Conservation (phyloP, 2,797 vertebrate species). For the Hippoglossus hippoglossus region DNA sequence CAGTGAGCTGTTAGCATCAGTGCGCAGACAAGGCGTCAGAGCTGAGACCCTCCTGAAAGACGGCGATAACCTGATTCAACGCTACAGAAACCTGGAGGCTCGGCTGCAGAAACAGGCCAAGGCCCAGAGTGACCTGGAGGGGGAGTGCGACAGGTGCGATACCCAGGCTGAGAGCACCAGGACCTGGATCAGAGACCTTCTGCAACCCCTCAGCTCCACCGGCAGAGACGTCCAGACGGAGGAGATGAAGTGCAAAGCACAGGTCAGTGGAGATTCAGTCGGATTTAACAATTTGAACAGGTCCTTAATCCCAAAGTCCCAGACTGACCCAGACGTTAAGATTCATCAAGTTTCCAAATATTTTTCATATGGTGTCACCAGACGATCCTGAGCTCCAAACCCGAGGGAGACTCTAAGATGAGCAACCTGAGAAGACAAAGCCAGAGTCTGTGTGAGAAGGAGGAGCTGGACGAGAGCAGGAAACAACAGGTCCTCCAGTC, state of each 20-base stretch:
- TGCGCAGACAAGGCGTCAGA: conserved; percentile 84
- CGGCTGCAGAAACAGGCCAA: conserved; percentile 67
- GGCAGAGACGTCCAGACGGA: conserved; percentile 65
- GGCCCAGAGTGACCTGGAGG: conserved; percentile 62
- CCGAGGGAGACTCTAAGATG: conserved; percentile 84
- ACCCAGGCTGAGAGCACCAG: conserved; percentile 75
- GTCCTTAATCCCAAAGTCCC: too few relatives aligned
- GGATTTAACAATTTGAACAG: neutral
- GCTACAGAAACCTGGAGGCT: conserved; percentile 82
- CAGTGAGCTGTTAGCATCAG: conserved; percentile 78
- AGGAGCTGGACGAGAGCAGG: conserved; percentile 59
- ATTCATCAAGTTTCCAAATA: neutral
- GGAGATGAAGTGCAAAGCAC: conserved; percentile 79
- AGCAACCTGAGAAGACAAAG: conserved; percentile 62
- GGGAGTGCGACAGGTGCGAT: conserved; percentile 72
- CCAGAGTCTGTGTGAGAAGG: conserved; percentile 54
- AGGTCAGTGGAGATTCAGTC: conserved; percentile 76
- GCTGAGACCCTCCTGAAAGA: conserved; percentile 82
- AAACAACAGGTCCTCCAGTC: conserved; percentile 52
- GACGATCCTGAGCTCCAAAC: conserved; percentile 81
- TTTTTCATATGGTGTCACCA: conserved; percentile 50
- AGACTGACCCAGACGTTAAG: too few relatives aligned
- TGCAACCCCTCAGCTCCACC: conserved; percentile 74
- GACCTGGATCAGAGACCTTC: conserved; percentile 82
- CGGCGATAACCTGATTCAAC: conserved; percentile 78